Conservation (phyloP, 1,140 invertebrate species). For the Dryas iulia region DNA sequence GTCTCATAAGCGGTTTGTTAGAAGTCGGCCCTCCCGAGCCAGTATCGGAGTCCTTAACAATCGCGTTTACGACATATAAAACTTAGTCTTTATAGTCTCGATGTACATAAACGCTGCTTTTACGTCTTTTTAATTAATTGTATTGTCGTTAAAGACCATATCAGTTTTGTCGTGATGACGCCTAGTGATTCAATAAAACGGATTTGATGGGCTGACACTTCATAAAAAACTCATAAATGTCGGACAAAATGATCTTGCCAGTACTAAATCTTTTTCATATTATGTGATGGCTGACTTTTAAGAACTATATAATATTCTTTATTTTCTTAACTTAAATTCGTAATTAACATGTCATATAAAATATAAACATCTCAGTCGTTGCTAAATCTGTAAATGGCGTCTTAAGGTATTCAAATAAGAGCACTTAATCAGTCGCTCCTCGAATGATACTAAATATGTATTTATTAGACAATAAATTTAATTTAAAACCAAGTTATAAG, state of each 20-base stretch:
- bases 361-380: conserved; percentile 15
- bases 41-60: conserved; percentile 70
- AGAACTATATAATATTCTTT: no score
- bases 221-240: conserved; percentile 68
- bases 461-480: conserved; percentile 67
- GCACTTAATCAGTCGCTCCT: conserved; percentile 45
- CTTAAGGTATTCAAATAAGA: conserved; percentile 41
- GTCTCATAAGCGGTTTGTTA: conserved; percentile 46
- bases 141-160: conserved; percentile 70
- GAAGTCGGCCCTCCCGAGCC: conserved; percentile 36
- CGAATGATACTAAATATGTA: conserved; percentile 55
- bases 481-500: conserved; percentile 58
- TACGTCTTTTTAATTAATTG: conserved; percentile 80
- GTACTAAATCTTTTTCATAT: conserved; percentile 38
- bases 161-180: conserved; percentile 67
- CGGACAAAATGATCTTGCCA: conserved; percentile 19
- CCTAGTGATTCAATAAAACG: conserved; percentile 72
- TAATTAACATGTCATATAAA: not conserved
- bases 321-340: no score
- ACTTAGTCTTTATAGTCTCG: conserved; percentile 80
- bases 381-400: conserved; percentile 47
- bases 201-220: conserved; percentile 59
- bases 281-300: conserved; percentile 1
- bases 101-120: conserved; percentile 78
- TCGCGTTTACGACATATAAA: conserved; percentile 81